Conservation (phyloP, 2,113 vertebrate species). For the Mirza zaza region DNA sequence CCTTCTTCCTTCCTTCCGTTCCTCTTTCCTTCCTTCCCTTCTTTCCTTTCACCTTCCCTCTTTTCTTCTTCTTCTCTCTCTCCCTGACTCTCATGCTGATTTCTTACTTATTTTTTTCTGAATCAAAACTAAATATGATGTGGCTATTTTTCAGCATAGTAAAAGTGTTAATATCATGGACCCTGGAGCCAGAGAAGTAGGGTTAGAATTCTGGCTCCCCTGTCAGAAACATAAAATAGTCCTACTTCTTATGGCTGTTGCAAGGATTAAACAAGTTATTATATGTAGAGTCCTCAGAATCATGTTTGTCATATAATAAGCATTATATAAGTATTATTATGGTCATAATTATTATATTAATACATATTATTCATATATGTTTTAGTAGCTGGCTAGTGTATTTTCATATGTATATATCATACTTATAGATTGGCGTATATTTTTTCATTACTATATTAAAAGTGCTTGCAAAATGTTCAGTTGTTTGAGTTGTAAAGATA, state of each 20-base stretch:
- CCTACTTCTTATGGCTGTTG: background rate
- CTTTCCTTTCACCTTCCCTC: fast-evolving
- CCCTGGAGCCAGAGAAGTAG: background rate
- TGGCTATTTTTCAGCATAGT: background rate
- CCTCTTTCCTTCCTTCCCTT: fast-evolving
- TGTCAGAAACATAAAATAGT: background rate
- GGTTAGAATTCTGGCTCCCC: background rate
- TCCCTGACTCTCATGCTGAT: background rate
- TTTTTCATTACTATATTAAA: background rate
- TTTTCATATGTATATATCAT: background rate
- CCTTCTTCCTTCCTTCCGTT: fast-evolving
- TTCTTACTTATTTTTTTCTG: background rate
- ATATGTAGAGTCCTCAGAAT: background rate
- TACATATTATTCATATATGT: background rate
- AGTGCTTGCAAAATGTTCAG: background rate
- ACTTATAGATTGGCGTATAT: background rate
- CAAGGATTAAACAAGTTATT: background rate
- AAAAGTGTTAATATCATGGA: background rate
- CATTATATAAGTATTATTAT: background rate
- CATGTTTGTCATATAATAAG: background rate
- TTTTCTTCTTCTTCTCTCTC: fast-evolving
- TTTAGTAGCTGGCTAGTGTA: background rate
- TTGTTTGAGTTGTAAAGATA: background rate
- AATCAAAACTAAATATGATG: background rate
- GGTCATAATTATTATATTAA: background rate